These are phyloP conservation scores for Noctua fimbriata DNA, from an alignment of 2,888 invertebrate species.

Conservation along the genomic window DNA sequence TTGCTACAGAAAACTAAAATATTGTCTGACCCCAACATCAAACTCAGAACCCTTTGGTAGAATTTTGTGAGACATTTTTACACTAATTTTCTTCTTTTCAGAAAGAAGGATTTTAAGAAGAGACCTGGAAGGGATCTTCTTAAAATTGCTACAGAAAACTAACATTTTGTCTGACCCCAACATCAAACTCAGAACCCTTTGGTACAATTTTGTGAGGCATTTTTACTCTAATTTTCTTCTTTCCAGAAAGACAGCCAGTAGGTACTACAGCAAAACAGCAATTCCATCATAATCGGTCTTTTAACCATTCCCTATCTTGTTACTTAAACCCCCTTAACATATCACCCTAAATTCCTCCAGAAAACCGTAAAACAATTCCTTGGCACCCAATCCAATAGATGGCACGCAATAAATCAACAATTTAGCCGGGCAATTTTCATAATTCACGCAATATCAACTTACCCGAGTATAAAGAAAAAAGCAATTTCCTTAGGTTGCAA, in stretches of 20 bases:
- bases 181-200: not conserved
- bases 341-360: slow-evolving; percentile 59
- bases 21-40: not conserved
- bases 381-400: slow-evolving; percentile 77
- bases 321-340: slow-evolving; percentile 30
- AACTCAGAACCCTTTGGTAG: not conserved
- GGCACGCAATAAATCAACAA: slow-evolving; percentile 87
- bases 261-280: not conserved
- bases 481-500: slow-evolving; percentile 88
- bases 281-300: not conserved
- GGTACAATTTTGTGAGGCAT: not conserved
- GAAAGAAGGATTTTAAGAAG: too few species aligned
- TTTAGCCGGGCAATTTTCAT: slow-evolving; percentile 88
- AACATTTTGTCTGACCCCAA: too few species aligned
- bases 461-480: slow-evolving; percentile 88
- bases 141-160: not conserved
- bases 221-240: not conserved
- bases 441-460: slow-evolving; percentile 90
- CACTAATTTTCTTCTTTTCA: not conserved
- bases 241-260: not conserved
- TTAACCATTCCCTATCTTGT: slow-evolving; percentile 17
- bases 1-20: not conserved
- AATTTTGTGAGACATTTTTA: not conserved
- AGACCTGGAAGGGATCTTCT: not conserved
- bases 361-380: slow-evolving; percentile 72